phyloP scores from a whole-genome alignment of 2,888 invertebrate species.

The Diaphora mendica region DNA sequence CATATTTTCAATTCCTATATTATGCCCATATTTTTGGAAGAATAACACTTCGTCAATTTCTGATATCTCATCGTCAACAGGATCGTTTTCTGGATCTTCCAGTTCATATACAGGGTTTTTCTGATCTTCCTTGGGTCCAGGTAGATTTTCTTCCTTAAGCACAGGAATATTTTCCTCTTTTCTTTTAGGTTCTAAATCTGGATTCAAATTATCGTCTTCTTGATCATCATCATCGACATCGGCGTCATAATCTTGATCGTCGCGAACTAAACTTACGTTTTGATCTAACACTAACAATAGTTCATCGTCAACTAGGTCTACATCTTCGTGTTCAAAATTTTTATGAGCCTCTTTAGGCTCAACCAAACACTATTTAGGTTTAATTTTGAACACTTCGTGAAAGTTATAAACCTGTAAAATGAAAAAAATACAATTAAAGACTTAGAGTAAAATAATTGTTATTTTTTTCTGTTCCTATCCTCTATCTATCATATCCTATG shows the following conservation, averaged over 20 bases:
- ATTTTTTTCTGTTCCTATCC: too few species aligned
- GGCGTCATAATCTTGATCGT: slow-evolving; percentile 7
- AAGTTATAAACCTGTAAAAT: slow-evolving; percentile 65
- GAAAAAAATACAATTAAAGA: neutral
- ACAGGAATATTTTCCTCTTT: neutral
- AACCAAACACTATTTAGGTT: slow-evolving; percentile 35
- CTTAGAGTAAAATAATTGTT: neutral
- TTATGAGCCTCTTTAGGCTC: slow-evolving; percentile 47
- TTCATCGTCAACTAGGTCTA: slow-evolving; percentile 9
- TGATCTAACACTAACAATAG: slow-evolving; percentile 9
- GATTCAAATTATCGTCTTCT: neutral
- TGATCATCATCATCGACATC: slow-evolving; percentile 3
- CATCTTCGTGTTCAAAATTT: slow-evolving; percentile 13
- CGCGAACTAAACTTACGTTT: slow-evolving; percentile 3
- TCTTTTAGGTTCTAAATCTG: neutral
- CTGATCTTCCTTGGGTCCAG: neutral
- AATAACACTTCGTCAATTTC: slow-evolving; percentile 16
- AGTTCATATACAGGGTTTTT: neutral
- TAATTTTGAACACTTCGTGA: slow-evolving; percentile 43
- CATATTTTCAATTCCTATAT: slow-evolving; percentile 7
- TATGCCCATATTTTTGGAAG: neutral
- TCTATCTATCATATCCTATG: too few species aligned
- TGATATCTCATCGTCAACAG: slow-evolving; percentile 29
- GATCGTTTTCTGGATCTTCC: slow-evolving; percentile 24
- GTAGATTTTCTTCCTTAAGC: neutral